Base-by-base conservation (phyloP, 2,888 invertebrate species). In the Drosophila falleni region DNA sequence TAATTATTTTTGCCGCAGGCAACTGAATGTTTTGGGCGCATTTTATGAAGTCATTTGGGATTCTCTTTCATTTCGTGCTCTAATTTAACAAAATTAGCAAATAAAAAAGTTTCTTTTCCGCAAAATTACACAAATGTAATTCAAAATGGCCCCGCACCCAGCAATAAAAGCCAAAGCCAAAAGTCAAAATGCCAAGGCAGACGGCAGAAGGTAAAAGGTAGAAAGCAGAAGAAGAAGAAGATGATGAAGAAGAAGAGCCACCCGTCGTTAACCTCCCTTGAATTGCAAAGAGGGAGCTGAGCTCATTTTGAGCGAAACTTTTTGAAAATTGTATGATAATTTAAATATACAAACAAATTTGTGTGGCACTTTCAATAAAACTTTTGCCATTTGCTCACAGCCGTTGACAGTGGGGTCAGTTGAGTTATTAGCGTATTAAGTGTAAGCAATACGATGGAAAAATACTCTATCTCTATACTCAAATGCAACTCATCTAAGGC, bases 321-420 rank as follows among this genome's bases (percentile, higher is more conserved):
- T 87, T 69, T 10, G 63, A 71, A 85, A 87, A 87, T 86, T 89
- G 74, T 86, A 89, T 89, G 84, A 89, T 84, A 86, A 86, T 87
- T 87, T 87, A 82, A 87, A 88, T 89, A 88, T 86, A 86, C 90
- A 87, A 87, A 87, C 86, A 87, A 87, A 87, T 87, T 87, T 87
- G 89, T 87, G 86, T 88, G 86, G 90, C 89, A 82, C 72, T 89
- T 87, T 82, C 87, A 88, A 89, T 88, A 89, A 86, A 87, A 87
- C 89, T 87, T 87, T 89, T 70, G 78, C 80, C 82, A 80, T 86
- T 88, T 89, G 58, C 58, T 87, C 78, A 74, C 31, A 67, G 71
- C 81, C 54, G n/a, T 46, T 51, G 53, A 55, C 49, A 59, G 47
- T 50, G 41, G 49, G 60, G 31, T 35, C 70, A 74, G 69, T 71